These are phyloP conservation scores for Liparis tanakae DNA, from an alignment of 2,797 vertebrate species.

Conservation along the genomic window DNA sequence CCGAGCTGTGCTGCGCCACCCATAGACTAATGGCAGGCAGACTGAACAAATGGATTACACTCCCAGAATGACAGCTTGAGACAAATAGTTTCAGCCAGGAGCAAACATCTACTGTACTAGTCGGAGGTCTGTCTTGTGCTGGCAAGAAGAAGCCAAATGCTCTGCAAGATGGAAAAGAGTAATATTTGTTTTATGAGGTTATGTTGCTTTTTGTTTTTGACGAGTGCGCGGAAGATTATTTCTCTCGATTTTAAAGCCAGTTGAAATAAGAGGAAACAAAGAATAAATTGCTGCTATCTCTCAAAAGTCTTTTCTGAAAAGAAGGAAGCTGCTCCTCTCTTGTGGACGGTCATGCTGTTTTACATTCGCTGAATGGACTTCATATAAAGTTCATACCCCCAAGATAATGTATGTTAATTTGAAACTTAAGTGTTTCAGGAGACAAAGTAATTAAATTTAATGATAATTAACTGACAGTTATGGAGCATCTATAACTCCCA, in stretches of 20 bases:
- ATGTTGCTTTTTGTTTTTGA: constrained; percentile 36
- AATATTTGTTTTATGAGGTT: constrained; percentile 57
- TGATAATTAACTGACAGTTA: not conserved
- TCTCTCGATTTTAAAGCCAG: constrained; percentile 34
- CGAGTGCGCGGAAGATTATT: constrained; percentile 47
- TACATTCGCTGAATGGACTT: constrained; percentile 18
- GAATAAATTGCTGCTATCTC: constrained; percentile 32
- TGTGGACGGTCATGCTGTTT: not conserved
- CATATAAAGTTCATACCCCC: constrained; percentile 8
- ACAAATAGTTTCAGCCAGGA: constrained; percentile 56
- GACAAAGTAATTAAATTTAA: not conserved
- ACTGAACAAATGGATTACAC: constrained; percentile 63
- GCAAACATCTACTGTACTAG: constrained; percentile 59
- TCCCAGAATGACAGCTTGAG: constrained; percentile 55
- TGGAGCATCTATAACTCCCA: not conserved
- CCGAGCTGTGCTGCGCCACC: constrained; percentile 53
- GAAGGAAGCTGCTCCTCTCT: constrained; percentile 25
- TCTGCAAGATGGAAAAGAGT: constrained; percentile 40
- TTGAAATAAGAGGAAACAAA: constrained; percentile 24
- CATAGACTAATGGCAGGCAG: constrained; percentile 55
- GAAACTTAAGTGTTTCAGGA: not conserved
- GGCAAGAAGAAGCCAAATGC: constrained; percentile 39
- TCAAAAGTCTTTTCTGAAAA: constrained; percentile 24
- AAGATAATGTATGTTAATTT: constrained; percentile 4
- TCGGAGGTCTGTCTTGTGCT: constrained; percentile 33